Evolutionary conservation across 2,113 vertebrate genomes (phyloP), one percentile per base, ranked within the genome.

Genomic region (Ornithorhynchus anatinus): DNA sequence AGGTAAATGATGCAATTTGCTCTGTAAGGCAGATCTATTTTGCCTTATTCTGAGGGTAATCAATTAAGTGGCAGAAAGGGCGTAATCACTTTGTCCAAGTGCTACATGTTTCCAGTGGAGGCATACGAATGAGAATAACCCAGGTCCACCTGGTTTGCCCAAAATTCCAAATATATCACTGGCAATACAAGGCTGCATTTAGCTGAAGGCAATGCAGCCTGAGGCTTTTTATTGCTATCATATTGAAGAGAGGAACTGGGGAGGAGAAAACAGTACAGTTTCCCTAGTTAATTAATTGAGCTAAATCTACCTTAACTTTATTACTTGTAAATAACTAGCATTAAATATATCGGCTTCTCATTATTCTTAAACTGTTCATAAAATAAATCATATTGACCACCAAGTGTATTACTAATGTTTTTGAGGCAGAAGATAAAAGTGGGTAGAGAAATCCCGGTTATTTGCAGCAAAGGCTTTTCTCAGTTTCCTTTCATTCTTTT

Each of bases 41-140:
- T 72, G 84, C 85, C 64, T 59, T 72, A 88, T 89, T 85, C 81
- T 69, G 69, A 67, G 77, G 75, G 56, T 86, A 86, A 90, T 89
- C 86, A 91, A 88, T 89, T 89, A n/a, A 77, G 80, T 80, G 89
- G 80, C 59, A 89, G 74, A 65, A 39, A 77, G 29, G 39, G 52
- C 69, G n/a, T 72, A 80, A 70, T 84, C 75, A 79, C 39, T 77
- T 80, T 80, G 72, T 78, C 7, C 77, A 83, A 85, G 67, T 53
- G 51, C 73, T 86, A 37, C 56, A 45, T 59, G 74, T 84, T 86
- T 81, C 75, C 39, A 74, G 69, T 52, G 57, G 45, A 72, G 27
- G 70, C 79, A 74, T 63, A n/a, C 75, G 44, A 77, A 29, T 62
- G 72, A 78, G 76, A 53, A 61, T 22, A 79, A 48, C 40, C 32